Percentiles rank a stretch among this genome's conserved stretches.
These are phyloP conservation scores for Hemiprocne comata DNA, from an alignment of 2,113 vertebrate genomes.

Conservation along the genomic window DNA sequence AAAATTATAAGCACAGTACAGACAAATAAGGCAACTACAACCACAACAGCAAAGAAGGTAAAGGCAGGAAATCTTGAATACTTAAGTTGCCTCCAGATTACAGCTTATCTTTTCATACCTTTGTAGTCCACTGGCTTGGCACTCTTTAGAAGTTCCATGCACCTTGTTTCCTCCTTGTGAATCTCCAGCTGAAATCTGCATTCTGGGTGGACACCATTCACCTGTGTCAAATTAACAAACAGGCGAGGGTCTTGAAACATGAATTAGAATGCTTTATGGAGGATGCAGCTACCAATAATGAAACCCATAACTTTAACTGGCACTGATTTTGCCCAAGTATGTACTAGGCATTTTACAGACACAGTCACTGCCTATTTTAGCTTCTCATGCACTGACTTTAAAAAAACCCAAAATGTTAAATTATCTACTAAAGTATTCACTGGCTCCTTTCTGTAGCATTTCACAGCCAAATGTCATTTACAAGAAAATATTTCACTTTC, in stretches of 20 bases:
- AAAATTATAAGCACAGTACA: background rate
- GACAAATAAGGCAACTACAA: background rate
- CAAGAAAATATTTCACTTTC: background rate
- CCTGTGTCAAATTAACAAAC: slow-evolving; percentile 64
- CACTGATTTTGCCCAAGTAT: background rate
- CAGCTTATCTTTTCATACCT: slow-evolving; percentile 54
- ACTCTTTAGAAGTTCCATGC: slow-evolving; percentile 66
- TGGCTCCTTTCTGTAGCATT: background rate
- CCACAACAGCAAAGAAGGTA: background rate
- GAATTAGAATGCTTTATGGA: background rate
- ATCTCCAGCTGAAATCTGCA: slow-evolving; percentile 79
- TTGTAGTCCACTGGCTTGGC: slow-evolving; percentile 48
- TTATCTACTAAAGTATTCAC: background rate
- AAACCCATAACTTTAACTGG: background rate
- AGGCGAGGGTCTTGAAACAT: background rate
- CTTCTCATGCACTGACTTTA: background rate
- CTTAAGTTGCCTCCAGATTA: background rate
- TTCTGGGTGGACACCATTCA: slow-evolving; percentile 77
- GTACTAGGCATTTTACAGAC: background rate
- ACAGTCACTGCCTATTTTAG: background rate
- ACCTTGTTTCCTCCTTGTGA: slow-evolving; percentile 77
- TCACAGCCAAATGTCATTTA: background rate
- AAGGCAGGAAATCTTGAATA: background rate
- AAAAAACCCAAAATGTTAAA: background rate
- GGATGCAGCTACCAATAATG: background rate